Conservation (phyloP, 2,113 vertebrate species). For the Colistium nudipinnis region DNA sequence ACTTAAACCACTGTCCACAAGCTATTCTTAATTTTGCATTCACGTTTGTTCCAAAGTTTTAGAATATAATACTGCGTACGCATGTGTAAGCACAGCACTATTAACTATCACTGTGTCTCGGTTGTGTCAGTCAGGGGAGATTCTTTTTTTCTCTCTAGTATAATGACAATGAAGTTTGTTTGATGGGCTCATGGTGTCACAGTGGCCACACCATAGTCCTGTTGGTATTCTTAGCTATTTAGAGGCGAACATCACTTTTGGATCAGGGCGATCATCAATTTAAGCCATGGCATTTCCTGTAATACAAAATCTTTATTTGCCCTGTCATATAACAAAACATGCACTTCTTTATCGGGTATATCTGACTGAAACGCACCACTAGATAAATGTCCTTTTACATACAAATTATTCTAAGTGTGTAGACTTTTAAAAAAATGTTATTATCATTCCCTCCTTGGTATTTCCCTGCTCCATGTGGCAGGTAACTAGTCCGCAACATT, state of each 20-base stretch:
- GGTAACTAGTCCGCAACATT: too few species aligned
- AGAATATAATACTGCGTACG: neutral
- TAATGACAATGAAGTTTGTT: constrained; percentile 2
- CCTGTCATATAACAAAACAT: too few species aligned
- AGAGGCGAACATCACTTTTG: neutral
- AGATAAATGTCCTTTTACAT: too few species aligned
- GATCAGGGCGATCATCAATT: neutral
- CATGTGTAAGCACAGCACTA: neutral
- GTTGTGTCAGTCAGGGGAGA: neutral
- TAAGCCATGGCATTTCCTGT: neutral
- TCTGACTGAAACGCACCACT: too few species aligned
- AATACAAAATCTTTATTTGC: neutral
- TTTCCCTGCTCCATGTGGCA: too few species aligned
- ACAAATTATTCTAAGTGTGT: too few species aligned
- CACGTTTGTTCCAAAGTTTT: constrained; percentile 7
- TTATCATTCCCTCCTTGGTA: too few species aligned
- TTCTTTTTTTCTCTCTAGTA: constrained; percentile 9
- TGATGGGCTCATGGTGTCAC: neutral
- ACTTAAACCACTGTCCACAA: constrained; percentile 31
- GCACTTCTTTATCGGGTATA: too few species aligned
- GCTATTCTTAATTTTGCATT: constrained; percentile 36
- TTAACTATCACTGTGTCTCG: constrained; percentile 8
- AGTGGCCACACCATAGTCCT: neutral
- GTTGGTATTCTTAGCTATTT: neutral
- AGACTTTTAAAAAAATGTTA: too few species aligned